Evolutionary conservation across 2,797 vertebrate species (phyloP), one percentile per base, ranked within the genome.

Genomic region (Hyperoplus immaculatus): DNA sequence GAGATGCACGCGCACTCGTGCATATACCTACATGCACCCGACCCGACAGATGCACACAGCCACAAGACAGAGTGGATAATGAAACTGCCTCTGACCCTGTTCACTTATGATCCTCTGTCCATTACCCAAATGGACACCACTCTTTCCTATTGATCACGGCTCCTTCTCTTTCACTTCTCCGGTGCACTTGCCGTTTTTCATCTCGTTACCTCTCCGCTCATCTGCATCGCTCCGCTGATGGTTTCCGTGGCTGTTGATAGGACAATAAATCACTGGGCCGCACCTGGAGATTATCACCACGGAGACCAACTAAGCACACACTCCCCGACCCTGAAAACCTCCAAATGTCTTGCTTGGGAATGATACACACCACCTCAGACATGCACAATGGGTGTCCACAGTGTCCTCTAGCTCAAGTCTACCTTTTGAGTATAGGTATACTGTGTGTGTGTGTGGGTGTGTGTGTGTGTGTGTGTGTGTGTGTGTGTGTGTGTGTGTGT

Each of bases 91-190:
- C 90, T 94, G 97, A 96, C 93, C 92, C 93, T 92, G 92, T 95
- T 93, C 93, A 90, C 92, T 95, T 96, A 96, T 95, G 95, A 96
- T 95, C 87, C 88, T 88, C 94, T 94, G 94, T 96, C 97, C 96
- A 97, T 98, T 98, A 98, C 94, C 94, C 93, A 98, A 97, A 97
- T 97, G 96, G 96, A 96, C 96, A 96, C 93, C 93, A 96, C 95
- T 92, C 91, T 82, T 81, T 63, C 64, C 83, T 96, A 97, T 97
- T 96, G 96, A 98, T 98, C 95, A 96, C 95, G 91, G 93, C 89
- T 94, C 92, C 72, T 82, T 84, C 82, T 79, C 84, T 69, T 95
- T 92, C 89, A 81, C 88, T 95, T 89, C 95, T 89, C 92, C 94
- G 87, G 95, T 93, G 96, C 94, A 80, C 88, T 92, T 90, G 91